Evolutionary conservation across 2,113 vertebrate genomes (phyloP).

Genomic region (Terrapene triunguis): DNA sequence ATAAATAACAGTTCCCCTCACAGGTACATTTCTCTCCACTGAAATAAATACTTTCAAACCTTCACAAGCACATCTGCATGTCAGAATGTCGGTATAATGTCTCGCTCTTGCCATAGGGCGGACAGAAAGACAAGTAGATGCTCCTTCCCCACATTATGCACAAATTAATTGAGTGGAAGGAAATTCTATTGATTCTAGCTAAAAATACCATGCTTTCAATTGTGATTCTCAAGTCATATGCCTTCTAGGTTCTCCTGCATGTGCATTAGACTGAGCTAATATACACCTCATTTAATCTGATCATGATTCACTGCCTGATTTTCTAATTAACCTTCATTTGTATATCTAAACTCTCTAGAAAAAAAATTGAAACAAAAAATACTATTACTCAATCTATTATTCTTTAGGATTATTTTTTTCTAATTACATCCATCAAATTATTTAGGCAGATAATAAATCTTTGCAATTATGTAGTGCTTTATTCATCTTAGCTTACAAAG

Average conservation of each 20-base stretch:
- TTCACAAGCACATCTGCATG: neutral
- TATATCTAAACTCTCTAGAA: constrained; percentile 45
- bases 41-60: neutral
- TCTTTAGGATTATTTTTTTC: neutral
- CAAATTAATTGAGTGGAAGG: constrained; percentile 67
- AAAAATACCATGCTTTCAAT: constrained; percentile 45
- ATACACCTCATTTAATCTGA: constrained; percentile 54
- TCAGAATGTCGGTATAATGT: neutral
- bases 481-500: neutral
- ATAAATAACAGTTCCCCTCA: neutral
- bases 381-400: constrained; percentile 36
- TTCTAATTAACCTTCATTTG: constrained; percentile 71
- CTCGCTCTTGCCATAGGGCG: constrained; percentile 23
- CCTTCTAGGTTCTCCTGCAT: constrained; percentile 47
- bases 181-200: constrained; percentile 41
- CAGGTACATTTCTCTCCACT: neutral
- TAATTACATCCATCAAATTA: constrained; percentile 21
- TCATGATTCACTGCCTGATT: constrained; percentile 23
- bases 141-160: constrained; percentile 16
- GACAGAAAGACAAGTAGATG: constrained; percentile 40
- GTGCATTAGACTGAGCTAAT: constrained; percentile 29
- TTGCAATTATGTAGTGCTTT: neutral
- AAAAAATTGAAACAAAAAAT: constrained; percentile 21
- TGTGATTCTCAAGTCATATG: constrained; percentile 53
- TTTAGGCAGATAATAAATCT: constrained; percentile 27